Base-by-base conservation (phyloP, 2,797 vertebrate genomes). In the Semotilus atromaculatus region DNA sequence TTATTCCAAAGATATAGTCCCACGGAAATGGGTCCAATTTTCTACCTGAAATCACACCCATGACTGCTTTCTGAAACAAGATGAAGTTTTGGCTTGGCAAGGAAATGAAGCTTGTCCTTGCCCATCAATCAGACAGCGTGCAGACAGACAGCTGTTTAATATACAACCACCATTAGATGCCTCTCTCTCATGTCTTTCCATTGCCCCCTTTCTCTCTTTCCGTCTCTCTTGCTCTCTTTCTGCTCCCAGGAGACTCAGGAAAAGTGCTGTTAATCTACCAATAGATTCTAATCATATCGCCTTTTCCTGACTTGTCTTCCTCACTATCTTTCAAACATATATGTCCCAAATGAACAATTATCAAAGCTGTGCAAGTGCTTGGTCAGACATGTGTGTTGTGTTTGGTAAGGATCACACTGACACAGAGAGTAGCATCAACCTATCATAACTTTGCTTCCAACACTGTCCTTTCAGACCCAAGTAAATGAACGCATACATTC, bases 71-170 rank as follows among this genome's bases (percentile, higher is more conserved):
- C 90, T 91, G 92, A 91, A 90, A 92, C 90, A 95, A 95, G 92
- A 94, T 93, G 91, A 93, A 95, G 93, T 93, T 93, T 88, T 87
- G 91, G 92, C 92, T 92, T 91, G 91, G 92, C 91, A 90, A 89
- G 93, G 93, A 95, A 95, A 95, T 94, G 94, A 91, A 86, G 94
- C 93, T 91, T 94, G 92, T 94, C 93, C 91, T 90, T 91, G 90
- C 82, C 92, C 93, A 95, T 95, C 93, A 94, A 94, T 95, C 94
- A 94, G 89, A 38, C 74, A 72, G 84, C 5, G 82, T 88, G 86
- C 87, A 90, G 91, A 94, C 91, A 93, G 94, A 94, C 93, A 93
- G 93, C 90, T 92, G 88, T 91, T 92, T 93, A 93, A 93, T 93
- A 93, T 91, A 94, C 92, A 93, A 92, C 91, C 91, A 90, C 84